Evolutionary conservation across 2,888 invertebrate genomes (phyloP).

Genomic region (Schrankia costaestrigalis): DNA sequence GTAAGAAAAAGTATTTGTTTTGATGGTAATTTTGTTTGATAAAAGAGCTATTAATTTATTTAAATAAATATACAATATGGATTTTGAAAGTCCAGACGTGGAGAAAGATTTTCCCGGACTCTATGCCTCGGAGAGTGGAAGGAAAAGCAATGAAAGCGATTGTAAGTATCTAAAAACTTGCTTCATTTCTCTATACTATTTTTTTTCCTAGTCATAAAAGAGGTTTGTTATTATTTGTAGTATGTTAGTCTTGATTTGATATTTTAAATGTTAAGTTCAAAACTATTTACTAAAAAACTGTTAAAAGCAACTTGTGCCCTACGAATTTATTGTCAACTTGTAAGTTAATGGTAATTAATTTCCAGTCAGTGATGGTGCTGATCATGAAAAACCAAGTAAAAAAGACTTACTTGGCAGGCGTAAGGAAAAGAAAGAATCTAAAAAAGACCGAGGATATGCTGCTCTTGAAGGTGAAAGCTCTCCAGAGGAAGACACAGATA

Average conservation of each 20-base stretch:
- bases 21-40: not conserved
- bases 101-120: slow-evolving; percentile 95
- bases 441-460: slow-evolving; percentile 92
- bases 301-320: not conserved
- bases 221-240: too few relatives aligned
- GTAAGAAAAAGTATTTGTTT: not conserved
- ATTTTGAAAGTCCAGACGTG: slow-evolving; percentile 93
- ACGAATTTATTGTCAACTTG: not conserved
- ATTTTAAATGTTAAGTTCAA: too few relatives aligned
- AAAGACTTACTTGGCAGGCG: slow-evolving; percentile 89
- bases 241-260: too few relatives aligned
- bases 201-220: too few relatives aligned
- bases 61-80: too few relatives aligned
- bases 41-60: too few relatives aligned
- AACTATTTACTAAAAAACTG: too few relatives aligned
- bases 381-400: slow-evolving; percentile 88
- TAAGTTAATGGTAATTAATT: not conserved
- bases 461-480: slow-evolving; percentile 96
- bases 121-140: slow-evolving; percentile 89
- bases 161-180: slow-evolving; percentile 78
- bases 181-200: too few relatives aligned
- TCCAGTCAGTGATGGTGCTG: slow-evolving; percentile 90
- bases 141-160: slow-evolving; percentile 90
- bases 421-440: slow-evolving; percentile 91
- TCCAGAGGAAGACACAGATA: slow-evolving; percentile 92